Evolutionary conservation across 2,113 vertebrate genomes (phyloP).

Genomic region (Baryphthengus martii): DNA sequence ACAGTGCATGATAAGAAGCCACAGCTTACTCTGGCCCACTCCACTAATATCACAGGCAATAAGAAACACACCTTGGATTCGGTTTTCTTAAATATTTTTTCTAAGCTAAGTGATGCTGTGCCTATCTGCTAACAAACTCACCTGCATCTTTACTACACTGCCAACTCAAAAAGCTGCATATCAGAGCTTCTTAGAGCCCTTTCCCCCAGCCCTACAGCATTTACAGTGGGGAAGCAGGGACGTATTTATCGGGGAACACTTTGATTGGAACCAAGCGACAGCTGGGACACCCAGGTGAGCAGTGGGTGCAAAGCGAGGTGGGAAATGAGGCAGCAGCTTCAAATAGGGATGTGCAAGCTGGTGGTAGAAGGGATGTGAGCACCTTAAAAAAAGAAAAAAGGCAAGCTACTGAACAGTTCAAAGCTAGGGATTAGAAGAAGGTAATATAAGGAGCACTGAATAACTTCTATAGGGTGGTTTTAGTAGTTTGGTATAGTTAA

Average conservation of each 20-base stretch:
- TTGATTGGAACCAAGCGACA: neutral
- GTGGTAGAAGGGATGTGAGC: fast-evolving
- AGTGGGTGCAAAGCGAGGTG: neutral
- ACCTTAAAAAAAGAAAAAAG: too few species aligned
- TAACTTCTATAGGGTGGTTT: fast-evolving
- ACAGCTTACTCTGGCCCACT: fast-evolving
- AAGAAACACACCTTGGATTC: neutral
- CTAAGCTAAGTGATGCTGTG: too few species aligned
- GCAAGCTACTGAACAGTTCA: neutral
- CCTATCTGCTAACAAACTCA: fast-evolving
- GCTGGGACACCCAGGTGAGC: neutral
- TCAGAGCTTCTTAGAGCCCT: fast-evolving
- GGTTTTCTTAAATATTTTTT: too few species aligned
- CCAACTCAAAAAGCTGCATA: fast-evolving
- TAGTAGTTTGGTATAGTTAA: too few species aligned
- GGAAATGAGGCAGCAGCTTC: neutral
- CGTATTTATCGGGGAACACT: neutral
- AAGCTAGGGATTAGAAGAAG: neutral
- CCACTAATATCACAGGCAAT: fast-evolving
- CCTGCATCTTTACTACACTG: fast-evolving
- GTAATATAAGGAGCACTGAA: fast-evolving
- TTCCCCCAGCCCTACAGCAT: fast-evolving
- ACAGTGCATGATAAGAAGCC: fast-evolving
- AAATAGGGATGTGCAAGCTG: fast-evolving
- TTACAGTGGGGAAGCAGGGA: fast-evolving